Conservation (phyloP, 1,140 invertebrate genomes). For the Anoplophora glabripennis region DNA sequence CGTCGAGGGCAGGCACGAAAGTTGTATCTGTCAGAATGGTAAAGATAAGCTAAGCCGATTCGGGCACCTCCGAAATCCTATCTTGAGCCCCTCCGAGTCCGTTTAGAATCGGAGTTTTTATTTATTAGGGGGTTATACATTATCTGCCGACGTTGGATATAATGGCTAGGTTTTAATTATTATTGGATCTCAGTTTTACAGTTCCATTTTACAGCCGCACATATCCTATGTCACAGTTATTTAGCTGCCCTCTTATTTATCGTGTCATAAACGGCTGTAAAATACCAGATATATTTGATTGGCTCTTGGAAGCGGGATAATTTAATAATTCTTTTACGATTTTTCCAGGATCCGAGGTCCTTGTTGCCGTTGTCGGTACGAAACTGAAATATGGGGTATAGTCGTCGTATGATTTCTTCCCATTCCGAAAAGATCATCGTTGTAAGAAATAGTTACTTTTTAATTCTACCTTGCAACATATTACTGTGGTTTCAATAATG, state of each 20-base stretch:
- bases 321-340: too few relatives aligned
- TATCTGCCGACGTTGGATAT: conserved; percentile 34
- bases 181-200: conserved; percentile 38
- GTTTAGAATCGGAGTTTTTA: not conserved
- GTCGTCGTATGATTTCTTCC: too few relatives aligned
- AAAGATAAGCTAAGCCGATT: conserved; percentile 16
- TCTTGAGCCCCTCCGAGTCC: not conserved
- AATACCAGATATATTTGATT: conserved; percentile 36
- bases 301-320: conserved; percentile 3
- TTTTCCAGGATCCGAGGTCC: too few relatives aligned
- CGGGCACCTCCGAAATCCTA: not conserved
- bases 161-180: conserved; percentile 42
- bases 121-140: too few relatives aligned
- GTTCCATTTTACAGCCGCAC: conserved; percentile 30
- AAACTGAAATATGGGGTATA: too few relatives aligned
- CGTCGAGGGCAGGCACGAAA: too few relatives aligned
- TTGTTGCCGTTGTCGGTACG: too few relatives aligned
- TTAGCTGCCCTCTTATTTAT: conserved; percentile 39
- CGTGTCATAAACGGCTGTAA: conserved; percentile 37
- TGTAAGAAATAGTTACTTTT: too few relatives aligned
- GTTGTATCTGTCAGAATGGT: not conserved
- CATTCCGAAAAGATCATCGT: too few relatives aligned
- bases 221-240: conserved; percentile 28
- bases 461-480: too few relatives aligned
- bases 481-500: too few relatives aligned